Evolutionary conservation across 2,797 vertebrate genomes (phyloP).

Genomic region (Telmatherina bonti): DNA sequence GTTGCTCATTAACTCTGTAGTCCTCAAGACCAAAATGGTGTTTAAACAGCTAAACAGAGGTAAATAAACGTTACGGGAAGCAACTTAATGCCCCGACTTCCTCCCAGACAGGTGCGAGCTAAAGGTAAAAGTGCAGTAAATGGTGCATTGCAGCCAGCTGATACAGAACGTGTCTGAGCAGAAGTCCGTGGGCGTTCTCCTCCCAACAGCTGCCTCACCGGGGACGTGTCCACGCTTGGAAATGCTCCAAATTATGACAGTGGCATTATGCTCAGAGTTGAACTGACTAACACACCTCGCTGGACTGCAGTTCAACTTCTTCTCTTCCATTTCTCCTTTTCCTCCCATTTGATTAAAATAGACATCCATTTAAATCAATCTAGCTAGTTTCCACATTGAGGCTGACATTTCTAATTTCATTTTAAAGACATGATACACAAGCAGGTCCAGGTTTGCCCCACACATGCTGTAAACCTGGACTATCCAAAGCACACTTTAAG

Average conservation of each 20-base stretch:
- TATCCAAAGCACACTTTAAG: too few species aligned
- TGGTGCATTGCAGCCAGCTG: constrained; percentile 49
- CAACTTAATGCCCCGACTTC: constrained; percentile 38
- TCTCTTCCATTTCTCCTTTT: constrained; percentile 12
- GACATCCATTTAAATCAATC: constrained; percentile 3
- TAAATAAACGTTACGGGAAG: constrained; percentile 36
- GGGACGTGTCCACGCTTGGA: constrained; percentile 46
- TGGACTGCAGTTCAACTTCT: not conserved
- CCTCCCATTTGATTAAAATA: not conserved
- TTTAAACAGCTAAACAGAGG: constrained; percentile 3
- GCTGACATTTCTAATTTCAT: too few species aligned
- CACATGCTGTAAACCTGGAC: too few species aligned
- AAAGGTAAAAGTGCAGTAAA: constrained; percentile 34
- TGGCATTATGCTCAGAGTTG: constrained; percentile 27
- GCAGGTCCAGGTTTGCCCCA: too few species aligned
- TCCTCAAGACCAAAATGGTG: constrained; percentile 30
- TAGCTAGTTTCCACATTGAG: not conserved
- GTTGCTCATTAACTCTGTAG: constrained; percentile 45
- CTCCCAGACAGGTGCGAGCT: constrained; percentile 21
- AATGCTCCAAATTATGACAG: constrained; percentile 46
- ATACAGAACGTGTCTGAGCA: constrained; percentile 35
- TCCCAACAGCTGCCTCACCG: constrained; percentile 38
- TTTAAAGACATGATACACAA: too few species aligned
- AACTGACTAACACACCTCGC: constrained; percentile 15
- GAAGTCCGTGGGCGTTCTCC: constrained; percentile 20